Base-by-base conservation (phyloP, 2,888 invertebrate genomes). In the Unio pictorum region DNA sequence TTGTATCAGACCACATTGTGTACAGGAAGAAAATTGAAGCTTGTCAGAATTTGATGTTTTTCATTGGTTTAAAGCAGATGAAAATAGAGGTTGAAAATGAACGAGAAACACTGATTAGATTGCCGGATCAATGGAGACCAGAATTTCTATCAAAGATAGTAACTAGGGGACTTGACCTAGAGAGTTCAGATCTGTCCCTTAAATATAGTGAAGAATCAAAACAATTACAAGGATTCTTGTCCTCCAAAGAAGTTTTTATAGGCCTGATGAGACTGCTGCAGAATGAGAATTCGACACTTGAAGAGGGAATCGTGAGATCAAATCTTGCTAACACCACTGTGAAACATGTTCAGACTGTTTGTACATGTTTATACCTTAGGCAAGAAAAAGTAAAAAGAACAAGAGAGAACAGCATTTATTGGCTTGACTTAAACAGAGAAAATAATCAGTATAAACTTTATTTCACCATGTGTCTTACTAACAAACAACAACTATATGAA, bases 111-210 rank as follows among this genome's bases (percentile, higher is more conserved):
- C 60, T 82, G 30, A 55, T 30, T 11, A 54, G 62, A 7, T 61
- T 83, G 56, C 81, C 82, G 7, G 6, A 66, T 30, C 54, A 65
- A 7, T 56, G 73, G 23, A 66, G 78, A 61, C 82, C 83, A 1
- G 61, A 64, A 26, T 61, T 81, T 62, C 64, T 85, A 57, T 78
- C 77, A 55, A 69, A 74, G 11, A 58, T 78, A n/a, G 78, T 83
- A 11, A 68, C 72, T n/a, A 82, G 81, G 63, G 34, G 63, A 17
- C 64, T 84, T 4, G 60, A 60, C 45, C 28, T 63, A 1, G 62
- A 60, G 15, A 20, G 56, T 34, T 61, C 67, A 7, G 17, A n/a
- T 7, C 8, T 45, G 15, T 45, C 45, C 0, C 1, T 45, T 45
- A 11, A 3, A 0, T 45, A 45, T 4, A 34, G 28, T 28, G 61